phyloP scores from a whole-genome alignment of 2,797 vertebrate genomes.

The Myioborus miniatus region DNA sequence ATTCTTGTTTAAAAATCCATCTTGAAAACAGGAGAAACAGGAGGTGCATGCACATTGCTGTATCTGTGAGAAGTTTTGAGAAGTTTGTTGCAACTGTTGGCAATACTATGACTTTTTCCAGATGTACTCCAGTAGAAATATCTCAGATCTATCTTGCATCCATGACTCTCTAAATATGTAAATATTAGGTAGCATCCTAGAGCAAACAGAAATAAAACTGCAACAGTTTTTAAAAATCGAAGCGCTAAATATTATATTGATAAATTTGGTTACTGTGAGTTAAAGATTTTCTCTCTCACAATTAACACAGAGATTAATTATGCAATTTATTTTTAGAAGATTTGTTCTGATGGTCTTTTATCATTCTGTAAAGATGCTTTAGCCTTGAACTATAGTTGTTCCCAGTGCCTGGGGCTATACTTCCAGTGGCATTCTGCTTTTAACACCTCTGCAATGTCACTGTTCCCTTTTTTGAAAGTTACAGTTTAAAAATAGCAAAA shows the following conservation, averaged over 20 bases:
- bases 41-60: background rate
- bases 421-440: background rate
- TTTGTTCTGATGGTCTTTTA: background rate
- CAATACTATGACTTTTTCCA: background rate
- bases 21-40: background rate
- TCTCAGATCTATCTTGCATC: background rate
- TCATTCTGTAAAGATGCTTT: background rate
- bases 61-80: background rate
- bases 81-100: background rate
- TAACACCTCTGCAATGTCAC: background rate
- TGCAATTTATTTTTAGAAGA: background rate
- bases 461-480: background rate
- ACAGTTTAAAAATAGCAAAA: background rate
- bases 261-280: background rate
- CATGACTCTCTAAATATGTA: background rate
- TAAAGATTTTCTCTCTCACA: background rate
- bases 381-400: background rate
- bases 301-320: background rate
- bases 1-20: background rate
- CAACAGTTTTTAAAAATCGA: background rate
- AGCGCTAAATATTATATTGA: background rate
- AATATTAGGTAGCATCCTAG: background rate
- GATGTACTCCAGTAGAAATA: background rate
- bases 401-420: accelerated
- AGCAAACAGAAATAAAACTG: background rate